phyloP scores from a whole-genome alignment of 2,113 vertebrate species.

The Aegithalos caudatus region DNA sequence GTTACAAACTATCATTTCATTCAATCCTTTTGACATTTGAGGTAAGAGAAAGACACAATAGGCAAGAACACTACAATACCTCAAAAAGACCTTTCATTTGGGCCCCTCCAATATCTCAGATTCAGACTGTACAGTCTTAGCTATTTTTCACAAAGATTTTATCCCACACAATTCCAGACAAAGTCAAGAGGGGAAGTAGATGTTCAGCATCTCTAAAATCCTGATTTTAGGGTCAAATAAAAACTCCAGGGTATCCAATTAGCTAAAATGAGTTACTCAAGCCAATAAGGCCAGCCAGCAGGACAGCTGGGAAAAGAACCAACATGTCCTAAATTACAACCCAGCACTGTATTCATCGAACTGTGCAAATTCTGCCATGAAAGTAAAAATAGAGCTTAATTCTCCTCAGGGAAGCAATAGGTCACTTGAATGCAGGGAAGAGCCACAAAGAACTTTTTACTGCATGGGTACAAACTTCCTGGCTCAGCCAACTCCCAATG shows the following conservation, averaged over 20 bases:
- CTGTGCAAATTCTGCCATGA: conserved; percentile 9
- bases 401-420: conserved; percentile 20
- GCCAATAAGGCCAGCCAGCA: conserved; percentile 33
- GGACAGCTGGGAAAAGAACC: conserved; percentile 38
- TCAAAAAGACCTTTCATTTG: neutral
- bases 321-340: conserved; percentile 32
- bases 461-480: neutral
- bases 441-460: conserved; percentile 37
- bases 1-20: neutral
- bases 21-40: neutral
- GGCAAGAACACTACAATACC: neutral
- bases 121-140: neutral
- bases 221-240: conserved; percentile 34
- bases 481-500: neutral
- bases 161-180: neutral
- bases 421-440: conserved; percentile 36
- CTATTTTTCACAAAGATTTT: neutral
- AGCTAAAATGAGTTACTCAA: conserved; percentile 21
- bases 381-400: conserved; percentile 38
- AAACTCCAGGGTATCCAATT: conserved; percentile 39
- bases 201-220: neutral
- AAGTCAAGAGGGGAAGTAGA: neutral
- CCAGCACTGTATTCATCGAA: neutral
- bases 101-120: neutral
- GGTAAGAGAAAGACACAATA: neutral